Evolutionary conservation across 2,113 vertebrate species (phyloP).

Genomic region (Heptranchias perlo): DNA sequence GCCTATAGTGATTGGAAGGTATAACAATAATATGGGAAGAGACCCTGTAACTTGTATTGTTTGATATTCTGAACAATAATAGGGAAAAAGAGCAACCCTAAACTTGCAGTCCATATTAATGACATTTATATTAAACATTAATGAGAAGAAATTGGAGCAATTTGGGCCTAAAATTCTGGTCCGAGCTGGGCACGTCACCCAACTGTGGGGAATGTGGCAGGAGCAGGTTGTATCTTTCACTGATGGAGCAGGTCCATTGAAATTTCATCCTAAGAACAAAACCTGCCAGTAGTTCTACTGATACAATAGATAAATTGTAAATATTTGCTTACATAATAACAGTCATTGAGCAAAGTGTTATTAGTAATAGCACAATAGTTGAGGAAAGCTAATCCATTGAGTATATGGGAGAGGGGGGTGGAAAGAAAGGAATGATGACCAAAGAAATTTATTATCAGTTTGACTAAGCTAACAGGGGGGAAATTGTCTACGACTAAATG

Average conservation of each 20-base stretch:
- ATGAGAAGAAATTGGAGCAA: not conserved
- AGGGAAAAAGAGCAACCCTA: not conserved
- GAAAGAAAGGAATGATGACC: not conserved
- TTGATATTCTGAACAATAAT: too few species aligned
- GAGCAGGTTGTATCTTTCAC: not conserved
- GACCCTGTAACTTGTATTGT: too few species aligned
- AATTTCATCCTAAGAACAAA: not conserved
- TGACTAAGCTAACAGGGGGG: not conserved
- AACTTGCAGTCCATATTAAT: not conserved
- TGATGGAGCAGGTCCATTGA: not conserved
- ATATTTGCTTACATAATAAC: not conserved
- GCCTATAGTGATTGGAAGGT: not conserved
- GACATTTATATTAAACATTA: not conserved
- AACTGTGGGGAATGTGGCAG: not conserved
- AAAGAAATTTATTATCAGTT: not conserved
- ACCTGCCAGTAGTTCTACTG: not conserved
- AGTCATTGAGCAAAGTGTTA: not conserved
- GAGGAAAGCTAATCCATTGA: not conserved
- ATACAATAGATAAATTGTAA: not conserved
- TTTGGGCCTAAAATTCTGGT: not conserved
- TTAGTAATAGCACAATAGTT: not conserved
- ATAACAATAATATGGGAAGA: not conserved
- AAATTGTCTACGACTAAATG: not conserved
- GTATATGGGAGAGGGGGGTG: not conserved
- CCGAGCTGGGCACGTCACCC: not conserved